These are phyloP conservation scores for Rhynchotus rufescens DNA, from an alignment of 2,797 vertebrate species.

Conservation along the genomic window DNA sequence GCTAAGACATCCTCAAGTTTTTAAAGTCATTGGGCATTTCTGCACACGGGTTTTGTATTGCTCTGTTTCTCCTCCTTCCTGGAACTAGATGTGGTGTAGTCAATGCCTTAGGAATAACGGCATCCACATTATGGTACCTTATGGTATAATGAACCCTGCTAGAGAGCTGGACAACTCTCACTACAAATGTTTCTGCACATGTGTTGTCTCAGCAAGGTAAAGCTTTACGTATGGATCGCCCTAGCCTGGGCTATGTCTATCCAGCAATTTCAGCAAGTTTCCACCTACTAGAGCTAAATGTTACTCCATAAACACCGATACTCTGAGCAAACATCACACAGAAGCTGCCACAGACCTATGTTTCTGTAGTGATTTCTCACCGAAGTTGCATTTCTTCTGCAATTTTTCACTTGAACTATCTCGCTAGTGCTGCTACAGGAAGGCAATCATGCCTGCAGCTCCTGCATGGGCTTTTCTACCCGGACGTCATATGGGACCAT, in stretches of 20 bases:
- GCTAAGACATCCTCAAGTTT: background rate
- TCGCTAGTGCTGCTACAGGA: fast-evolving
- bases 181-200: background rate
- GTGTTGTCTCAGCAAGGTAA: fast-evolving
- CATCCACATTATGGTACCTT: background rate
- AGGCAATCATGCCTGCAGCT: background rate
- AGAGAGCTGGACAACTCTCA: background rate
- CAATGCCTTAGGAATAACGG: background rate
- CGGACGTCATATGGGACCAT: fast-evolving
- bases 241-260: background rate
- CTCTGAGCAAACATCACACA: background rate
- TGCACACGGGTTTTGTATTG: background rate
- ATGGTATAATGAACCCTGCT: background rate
- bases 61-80: background rate
- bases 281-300: background rate
- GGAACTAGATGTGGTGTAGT: background rate
- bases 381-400: background rate
- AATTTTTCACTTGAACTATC: background rate
- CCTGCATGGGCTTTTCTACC: background rate
- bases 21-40: background rate
- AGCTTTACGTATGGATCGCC: background rate
- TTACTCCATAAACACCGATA: background rate
- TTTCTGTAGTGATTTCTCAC: background rate
- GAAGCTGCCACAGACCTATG: fast-evolving
- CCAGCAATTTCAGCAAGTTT: background rate